A percentile compares a stretch with the other conserved stretches of the same genome.
Evolutionary conservation across 2,113 vertebrate genomes (phyloP).

Genomic region (Rhineura floridana): DNA sequence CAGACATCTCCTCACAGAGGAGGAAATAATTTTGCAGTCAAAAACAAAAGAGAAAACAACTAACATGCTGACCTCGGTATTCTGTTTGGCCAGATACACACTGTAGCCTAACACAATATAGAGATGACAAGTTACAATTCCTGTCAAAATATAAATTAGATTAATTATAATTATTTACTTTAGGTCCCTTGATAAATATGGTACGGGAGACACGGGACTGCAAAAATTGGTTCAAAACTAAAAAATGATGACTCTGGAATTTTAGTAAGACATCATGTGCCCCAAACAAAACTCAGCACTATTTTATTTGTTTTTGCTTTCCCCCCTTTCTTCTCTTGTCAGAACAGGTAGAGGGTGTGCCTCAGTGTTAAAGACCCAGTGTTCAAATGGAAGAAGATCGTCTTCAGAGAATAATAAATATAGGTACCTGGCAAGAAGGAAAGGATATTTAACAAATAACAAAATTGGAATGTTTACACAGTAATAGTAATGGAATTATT

Average conservation of each 20-base stretch:
- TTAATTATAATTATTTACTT: constrained; percentile 37
- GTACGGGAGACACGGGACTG: constrained; percentile 76
- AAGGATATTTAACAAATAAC: neutral
- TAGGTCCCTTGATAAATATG: constrained; percentile 52
- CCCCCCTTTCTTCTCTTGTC: constrained; percentile 69
- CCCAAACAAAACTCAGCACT: constrained; percentile 60
- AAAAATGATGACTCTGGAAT: constrained; percentile 62
- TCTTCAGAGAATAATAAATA: constrained; percentile 97
- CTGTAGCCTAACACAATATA: constrained; percentile 50
- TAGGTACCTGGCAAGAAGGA: constrained; percentile 81
- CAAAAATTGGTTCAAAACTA: constrained; percentile 74
- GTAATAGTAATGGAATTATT: neutral
- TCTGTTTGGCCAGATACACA: constrained; percentile 56
- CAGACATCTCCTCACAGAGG: constrained; percentile 94
- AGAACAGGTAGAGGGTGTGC: constrained; percentile 93
- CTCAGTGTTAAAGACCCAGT: constrained; percentile 98
- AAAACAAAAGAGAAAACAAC: constrained; percentile 64
- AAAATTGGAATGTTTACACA: neutral
- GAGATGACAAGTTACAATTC: constrained; percentile 44
- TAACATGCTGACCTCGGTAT: constrained; percentile 67
- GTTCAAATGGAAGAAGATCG: constrained; percentile 92
- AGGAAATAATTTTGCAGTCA: constrained; percentile 87
- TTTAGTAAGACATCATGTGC: constrained; percentile 63
- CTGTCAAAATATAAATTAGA: constrained; percentile 37
- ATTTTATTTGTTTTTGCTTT: constrained; percentile 72